Evolutionary conservation across 1,140 invertebrate genomes (phyloP).

Genomic region (Charaxes varanes): DNA sequence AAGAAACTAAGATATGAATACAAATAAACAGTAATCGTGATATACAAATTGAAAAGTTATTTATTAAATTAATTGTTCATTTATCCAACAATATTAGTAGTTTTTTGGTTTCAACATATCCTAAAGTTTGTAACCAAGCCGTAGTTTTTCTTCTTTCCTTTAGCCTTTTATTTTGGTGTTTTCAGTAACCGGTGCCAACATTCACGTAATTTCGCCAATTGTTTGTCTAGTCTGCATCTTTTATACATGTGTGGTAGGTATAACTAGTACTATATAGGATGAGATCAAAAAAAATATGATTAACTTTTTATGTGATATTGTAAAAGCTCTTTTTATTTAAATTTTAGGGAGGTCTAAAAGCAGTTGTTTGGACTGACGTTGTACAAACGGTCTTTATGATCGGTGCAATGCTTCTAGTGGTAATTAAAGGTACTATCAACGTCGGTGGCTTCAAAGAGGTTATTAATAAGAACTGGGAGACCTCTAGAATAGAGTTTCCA

Average conservation of each 20-base stretch:
- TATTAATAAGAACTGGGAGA: conserved; percentile 80
- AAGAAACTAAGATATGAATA: too few species aligned
- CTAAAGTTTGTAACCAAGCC: too few species aligned
- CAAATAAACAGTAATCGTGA: too few species aligned
- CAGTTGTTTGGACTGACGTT: conserved; percentile 95
- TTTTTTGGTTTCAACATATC: too few species aligned
- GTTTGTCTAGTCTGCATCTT: conserved; percentile 92
- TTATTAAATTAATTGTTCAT: too few species aligned
- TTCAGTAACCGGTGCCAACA: conserved; percentile 89
- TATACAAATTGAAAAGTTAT: too few species aligned
- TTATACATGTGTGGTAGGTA: conserved; percentile 90
- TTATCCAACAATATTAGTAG: too few species aligned
- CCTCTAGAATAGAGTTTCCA: conserved; percentile 83
- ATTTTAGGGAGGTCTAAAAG: conserved; percentile 91
- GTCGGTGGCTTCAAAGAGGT: conserved; percentile 85
- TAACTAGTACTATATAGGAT: conserved; percentile 7
- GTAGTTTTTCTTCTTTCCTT: too few species aligned
- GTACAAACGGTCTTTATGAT: conserved; percentile 92
- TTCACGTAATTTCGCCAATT: conserved; percentile 86
- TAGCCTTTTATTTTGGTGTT: too few species aligned
- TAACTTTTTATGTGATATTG: neutral
- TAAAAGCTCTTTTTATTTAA: conserved; percentile 1
- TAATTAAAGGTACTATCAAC: conserved; percentile 86
- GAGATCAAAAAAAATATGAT: neutral
- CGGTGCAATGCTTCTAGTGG: conserved; percentile 85